Conservation (phyloP, 2,797 vertebrate species). For the Antrozous pallidus region DNA sequence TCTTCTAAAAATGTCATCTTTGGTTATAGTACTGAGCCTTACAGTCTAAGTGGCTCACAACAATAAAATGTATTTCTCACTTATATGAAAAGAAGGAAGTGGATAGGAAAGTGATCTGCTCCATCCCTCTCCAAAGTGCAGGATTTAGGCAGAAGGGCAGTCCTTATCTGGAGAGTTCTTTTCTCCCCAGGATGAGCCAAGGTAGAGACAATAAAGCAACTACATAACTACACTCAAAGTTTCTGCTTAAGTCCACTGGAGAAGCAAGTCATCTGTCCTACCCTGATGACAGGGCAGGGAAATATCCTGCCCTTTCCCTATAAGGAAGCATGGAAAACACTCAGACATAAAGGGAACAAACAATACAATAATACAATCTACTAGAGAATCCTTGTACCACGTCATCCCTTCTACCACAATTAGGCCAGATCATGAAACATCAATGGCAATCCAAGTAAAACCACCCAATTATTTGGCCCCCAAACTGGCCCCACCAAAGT, state of each 20-base stretch:
- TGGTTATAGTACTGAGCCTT: neutral
- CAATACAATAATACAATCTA: neutral
- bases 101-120: neutral
- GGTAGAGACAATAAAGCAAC: neutral
- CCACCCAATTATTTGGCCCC: neutral
- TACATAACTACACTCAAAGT: neutral
- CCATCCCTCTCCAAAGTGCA: neutral
- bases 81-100: neutral
- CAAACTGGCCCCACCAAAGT: neutral
- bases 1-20: neutral
- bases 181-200: neutral
- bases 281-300: neutral
- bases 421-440: neutral
- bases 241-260: neutral
- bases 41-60: neutral
- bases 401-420: neutral
- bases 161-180: neutral
- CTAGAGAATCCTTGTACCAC: neutral
- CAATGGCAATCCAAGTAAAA: neutral
- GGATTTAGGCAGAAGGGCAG: neutral
- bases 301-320: neutral
- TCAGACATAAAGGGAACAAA: neutral
- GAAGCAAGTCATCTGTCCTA: neutral
- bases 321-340: neutral
- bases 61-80: neutral